Evolutionary conservation across 2,113 vertebrate genomes (phyloP).

Genomic region (Erythrocercus mccallii): DNA sequence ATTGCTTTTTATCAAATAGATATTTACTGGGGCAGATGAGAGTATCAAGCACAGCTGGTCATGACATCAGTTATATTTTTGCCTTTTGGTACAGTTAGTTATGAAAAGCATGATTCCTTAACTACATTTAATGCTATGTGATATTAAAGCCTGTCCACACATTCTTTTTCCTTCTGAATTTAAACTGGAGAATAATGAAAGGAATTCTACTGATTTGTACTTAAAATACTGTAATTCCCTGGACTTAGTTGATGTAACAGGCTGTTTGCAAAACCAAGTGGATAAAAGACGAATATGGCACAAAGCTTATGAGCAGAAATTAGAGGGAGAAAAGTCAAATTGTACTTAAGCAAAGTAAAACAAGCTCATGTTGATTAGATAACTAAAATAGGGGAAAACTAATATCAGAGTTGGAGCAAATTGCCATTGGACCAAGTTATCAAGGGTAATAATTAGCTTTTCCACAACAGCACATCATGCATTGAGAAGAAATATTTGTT

Average conservation of each 20-base stretch:
- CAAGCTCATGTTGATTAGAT: rapidly evolving
- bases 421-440: background rate
- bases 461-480: background rate
- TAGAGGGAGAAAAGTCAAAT: background rate
- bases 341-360: background rate
- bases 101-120: background rate
- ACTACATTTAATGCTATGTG: background rate
- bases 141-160: background rate
- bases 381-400: background rate
- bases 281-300: background rate
- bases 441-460: background rate
- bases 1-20: background rate
- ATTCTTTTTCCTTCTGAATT: background rate
- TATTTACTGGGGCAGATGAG: background rate
- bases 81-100: background rate
- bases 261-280: background rate
- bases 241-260: background rate
- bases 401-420: background rate
- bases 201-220: background rate
- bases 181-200: background rate
- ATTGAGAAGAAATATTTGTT: background rate
- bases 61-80: background rate
- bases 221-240: background rate
- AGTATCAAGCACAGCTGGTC: background rate
- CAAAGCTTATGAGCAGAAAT: background rate